A percentile compares a stretch with the other conserved stretches of the same genome.
phyloP scores from a whole-genome alignment of 1,140 invertebrate species.

The Diachasmimorpha longicaudata region DNA sequence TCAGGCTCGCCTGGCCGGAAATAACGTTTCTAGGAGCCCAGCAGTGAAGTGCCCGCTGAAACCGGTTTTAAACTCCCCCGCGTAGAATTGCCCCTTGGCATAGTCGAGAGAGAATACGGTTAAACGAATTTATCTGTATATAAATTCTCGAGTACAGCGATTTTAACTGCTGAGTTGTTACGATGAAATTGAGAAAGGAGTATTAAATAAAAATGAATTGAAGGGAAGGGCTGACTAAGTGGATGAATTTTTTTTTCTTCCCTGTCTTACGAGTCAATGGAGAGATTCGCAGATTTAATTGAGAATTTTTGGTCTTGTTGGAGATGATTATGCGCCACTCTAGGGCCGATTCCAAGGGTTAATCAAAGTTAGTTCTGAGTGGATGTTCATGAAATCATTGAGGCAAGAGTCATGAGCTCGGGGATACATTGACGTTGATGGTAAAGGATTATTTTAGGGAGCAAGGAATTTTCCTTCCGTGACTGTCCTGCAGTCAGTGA shows the following conservation, averaged over 20 bases:
- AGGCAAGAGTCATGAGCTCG: no score
- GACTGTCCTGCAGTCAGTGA: no score
- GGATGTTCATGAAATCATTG: no score
- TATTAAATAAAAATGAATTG: neutral
- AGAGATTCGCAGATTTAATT: no score
- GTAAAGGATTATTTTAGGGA: no score
- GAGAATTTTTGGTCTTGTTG: no score
- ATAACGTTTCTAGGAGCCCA: conserved; percentile 21
- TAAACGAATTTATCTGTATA: conserved; percentile 16
- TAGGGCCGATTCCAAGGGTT: no score
- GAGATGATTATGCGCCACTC: no score
- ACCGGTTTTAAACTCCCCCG: conserved; percentile 21
- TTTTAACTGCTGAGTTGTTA: neutral
- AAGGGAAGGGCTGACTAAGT: neutral
- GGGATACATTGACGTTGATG: no score
- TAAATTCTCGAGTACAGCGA: neutral
- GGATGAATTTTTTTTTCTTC: neutral
- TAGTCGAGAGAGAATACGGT: neutral
- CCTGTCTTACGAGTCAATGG: no score
- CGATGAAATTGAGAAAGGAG: neutral
- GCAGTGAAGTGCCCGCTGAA: conserved; percentile 18
- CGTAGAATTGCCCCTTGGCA: conserved; percentile 4
- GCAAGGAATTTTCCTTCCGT: no score
- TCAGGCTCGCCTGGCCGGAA: conserved; percentile 11
- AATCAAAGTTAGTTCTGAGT: no score